Conservation (phyloP, 2,113 vertebrate genomes). For the Nyctibius bracteatus region DNA sequence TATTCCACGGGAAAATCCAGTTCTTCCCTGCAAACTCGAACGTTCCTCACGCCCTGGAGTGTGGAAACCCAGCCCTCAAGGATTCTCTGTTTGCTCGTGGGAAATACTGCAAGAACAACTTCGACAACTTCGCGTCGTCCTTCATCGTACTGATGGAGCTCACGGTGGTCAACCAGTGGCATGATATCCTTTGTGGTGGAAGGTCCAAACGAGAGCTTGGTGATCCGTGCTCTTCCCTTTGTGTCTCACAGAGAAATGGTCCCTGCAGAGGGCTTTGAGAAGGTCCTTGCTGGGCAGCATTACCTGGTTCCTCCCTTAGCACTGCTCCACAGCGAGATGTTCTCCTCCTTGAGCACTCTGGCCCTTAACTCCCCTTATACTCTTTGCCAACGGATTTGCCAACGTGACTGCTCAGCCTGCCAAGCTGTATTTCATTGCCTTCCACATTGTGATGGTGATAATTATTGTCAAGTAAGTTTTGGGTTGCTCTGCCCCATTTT, state of each 20-base stretch:
- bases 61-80: conserved; percentile 82
- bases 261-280: neutral
- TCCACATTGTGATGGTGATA: conserved; percentile 90
- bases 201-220: neutral
- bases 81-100: conserved; percentile 77
- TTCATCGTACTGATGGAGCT: conserved; percentile 88
- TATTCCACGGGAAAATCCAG: conserved; percentile 83
- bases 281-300: fast-evolving
- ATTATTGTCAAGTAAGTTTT: conserved; percentile 89
- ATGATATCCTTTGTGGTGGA: conserved; percentile 85
- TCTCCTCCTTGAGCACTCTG: neutral
- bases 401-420: conserved; percentile 78
- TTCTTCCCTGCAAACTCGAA: conserved; percentile 66
- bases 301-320: neutral
- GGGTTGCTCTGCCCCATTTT: fast-evolving
- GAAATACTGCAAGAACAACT: conserved; percentile 94
- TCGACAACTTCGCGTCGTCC: conserved; percentile 83
- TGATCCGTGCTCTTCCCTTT: neutral
- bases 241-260: neutral
- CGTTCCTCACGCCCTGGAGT: conserved; percentile 63
- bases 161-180: conserved; percentile 95
- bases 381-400: conserved; percentile 84
- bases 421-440: conserved; percentile 87
- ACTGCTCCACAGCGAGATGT: neutral
- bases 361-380: conserved; percentile 77